Conservation (phyloP, 2,113 vertebrate genomes). For the Galbula dea region DNA sequence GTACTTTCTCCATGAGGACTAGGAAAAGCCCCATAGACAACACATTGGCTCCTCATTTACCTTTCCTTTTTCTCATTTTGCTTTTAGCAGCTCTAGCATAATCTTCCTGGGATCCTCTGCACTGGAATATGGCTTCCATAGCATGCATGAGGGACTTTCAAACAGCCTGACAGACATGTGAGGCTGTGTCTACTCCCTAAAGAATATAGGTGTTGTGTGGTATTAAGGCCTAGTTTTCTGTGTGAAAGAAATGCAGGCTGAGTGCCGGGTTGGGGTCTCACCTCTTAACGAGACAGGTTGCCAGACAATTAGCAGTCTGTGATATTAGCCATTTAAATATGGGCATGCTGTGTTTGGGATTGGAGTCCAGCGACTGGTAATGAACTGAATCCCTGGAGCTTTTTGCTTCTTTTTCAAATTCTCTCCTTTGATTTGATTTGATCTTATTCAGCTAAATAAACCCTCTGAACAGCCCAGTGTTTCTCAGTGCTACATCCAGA, state of each 20-base stretch:
- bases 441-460: constrained; percentile 26
- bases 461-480: neutral
- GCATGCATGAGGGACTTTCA: constrained; percentile 15
- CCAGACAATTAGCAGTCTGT: constrained; percentile 51
- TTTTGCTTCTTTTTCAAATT: neutral
- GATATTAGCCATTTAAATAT: constrained; percentile 41
- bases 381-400: neutral
- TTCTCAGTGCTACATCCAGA: constrained; percentile 44
- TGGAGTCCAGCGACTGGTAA: neutral
- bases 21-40: constrained; percentile 23
- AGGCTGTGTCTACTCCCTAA: constrained; percentile 12
- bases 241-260: too few species aligned
- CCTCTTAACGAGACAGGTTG: too few species aligned
- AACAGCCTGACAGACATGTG: constrained; percentile 23
- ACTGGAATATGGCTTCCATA: constrained; percentile 5
- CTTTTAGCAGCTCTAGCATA: constrained; percentile 20
- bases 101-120: neutral
- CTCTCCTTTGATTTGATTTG: constrained; percentile 20
- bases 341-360: neutral
- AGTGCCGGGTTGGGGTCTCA: too few species aligned
- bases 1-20: neutral
- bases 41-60: neutral
- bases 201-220: constrained; percentile 23
- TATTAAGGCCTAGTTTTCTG: too few species aligned
- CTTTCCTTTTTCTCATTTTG: neutral